Percentiles rank a stretch among this genome's conserved stretches.
Evolutionary conservation across 2,888 invertebrate genomes (phyloP).

Genomic region (Drosophila lutescens): DNA sequence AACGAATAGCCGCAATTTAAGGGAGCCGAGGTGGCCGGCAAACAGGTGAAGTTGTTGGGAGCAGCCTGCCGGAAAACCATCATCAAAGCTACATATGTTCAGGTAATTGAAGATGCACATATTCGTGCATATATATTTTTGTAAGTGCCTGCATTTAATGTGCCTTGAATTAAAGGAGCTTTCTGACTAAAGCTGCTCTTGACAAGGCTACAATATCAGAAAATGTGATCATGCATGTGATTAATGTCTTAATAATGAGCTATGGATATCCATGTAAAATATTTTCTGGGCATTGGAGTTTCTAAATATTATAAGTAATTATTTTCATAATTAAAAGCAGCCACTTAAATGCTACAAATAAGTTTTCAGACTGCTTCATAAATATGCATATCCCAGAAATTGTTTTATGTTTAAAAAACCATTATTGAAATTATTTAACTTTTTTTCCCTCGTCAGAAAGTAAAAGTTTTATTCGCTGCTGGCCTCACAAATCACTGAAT

Average conservation of each 20-base stretch:
- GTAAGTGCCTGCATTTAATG: background rate
- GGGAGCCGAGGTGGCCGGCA: constrained; percentile 15
- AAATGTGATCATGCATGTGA: background rate
- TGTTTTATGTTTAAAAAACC: constrained; percentile 8
- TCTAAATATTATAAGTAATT: background rate
- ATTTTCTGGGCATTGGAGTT: too few species aligned
- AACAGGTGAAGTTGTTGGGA: constrained; percentile 34
- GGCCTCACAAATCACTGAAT: constrained; percentile 31
- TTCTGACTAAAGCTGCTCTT: background rate
- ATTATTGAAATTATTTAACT: constrained; percentile 29
- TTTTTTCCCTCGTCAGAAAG: constrained; percentile 31
- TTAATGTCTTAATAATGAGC: background rate
- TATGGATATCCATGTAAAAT: background rate
- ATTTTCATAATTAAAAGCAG: background rate
- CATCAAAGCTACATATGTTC: constrained; percentile 48
- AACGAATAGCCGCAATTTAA: constrained; percentile 45
- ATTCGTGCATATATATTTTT: background rate
- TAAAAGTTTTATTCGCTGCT: constrained; percentile 31
- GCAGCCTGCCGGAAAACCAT: constrained; percentile 62
- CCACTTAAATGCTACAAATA: background rate
- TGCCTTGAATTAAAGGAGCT: background rate
- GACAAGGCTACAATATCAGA: background rate
- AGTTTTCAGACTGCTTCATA: background rate
- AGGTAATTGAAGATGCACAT: constrained; percentile 34
- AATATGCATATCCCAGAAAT: constrained; percentile 5